Evolutionary conservation across 2,888 invertebrate genomes (phyloP), one percentile per base, ranked within the genome.

Genomic region (Polymixis lichenea): DNA sequence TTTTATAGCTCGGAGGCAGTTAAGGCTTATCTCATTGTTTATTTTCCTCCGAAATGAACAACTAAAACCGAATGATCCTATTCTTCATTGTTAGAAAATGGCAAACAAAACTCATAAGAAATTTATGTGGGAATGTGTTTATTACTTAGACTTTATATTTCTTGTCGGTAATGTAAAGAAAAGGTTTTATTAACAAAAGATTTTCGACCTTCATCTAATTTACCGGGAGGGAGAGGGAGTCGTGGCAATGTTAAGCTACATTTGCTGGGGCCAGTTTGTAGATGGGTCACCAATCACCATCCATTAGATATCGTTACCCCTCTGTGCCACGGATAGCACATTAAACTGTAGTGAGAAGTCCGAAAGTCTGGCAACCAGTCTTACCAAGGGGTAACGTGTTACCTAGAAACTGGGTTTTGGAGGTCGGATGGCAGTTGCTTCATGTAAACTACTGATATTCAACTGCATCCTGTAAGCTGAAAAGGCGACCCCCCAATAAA

Each of bases 1-100:
- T 73, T 82, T 84, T 82, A 83, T 76, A 66, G 53, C 83, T 55
- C 62, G 60, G 64, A 55, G 55, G 65, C 49, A 68, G 60, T 72
- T 79, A 70, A 64, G 28, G 19, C 51, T 46, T 75, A 83, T 83
- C 80, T 75, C 5, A 8, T 28, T 62, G 72, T 60, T 71, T 75
- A 77, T 80, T 73, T 72, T 62, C 66, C 55, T 56, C 25, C 38
- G 51, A 80, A 86, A 86, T 75, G 13, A 38, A 66, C 53, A 51
- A 68, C 17, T 78, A 70, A 77, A 73, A 68, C 51, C 46, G 13
- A 61, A 51, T 60, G 28, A 43, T 56, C 38, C 68, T 55, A 9
- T 73, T 17, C 7, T 72, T 67, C 38, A 62, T 83, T 60, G 70
- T 51, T 38, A 22, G 46, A 60, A 67, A 55, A 53, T 25, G 25